These are phyloP conservation scores for Catharus fuscescens DNA, from an alignment of 2,113 vertebrate genomes.

Conservation along the genomic window DNA sequence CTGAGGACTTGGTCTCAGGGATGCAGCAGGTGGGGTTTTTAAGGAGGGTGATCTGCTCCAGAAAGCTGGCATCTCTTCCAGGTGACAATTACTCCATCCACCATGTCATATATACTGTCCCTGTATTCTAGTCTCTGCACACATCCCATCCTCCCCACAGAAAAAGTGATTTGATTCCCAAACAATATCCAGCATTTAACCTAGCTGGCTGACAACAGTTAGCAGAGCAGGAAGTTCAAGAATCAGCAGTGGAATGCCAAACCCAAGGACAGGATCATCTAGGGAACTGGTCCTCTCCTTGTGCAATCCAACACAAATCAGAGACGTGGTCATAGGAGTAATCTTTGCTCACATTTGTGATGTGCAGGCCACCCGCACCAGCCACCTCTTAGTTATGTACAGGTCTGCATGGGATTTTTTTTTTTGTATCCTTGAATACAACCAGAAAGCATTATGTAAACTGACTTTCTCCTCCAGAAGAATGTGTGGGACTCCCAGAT, in stretches of 20 bases:
- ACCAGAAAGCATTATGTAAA: background rate
- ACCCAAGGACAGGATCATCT: background rate
- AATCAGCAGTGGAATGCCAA: background rate
- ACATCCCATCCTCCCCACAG: background rate
- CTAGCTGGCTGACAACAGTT: background rate
- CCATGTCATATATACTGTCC: background rate
- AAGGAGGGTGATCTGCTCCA: background rate
- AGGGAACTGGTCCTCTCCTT: background rate
- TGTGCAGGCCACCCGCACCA: background rate
- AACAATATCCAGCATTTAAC: background rate
- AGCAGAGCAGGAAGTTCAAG: background rate
- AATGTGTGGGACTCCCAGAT: rapidly evolving
- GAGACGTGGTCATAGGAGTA: background rate
- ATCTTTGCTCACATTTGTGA: background rate
- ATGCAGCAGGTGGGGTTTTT: background rate
- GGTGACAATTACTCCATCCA: background rate
- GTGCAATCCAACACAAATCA: background rate
- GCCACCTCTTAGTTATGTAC: background rate
- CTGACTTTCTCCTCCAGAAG: background rate
- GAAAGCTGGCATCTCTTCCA: background rate
- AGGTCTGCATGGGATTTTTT: background rate
- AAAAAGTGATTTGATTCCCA: background rate
- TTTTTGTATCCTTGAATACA: background rate
- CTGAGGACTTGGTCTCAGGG: background rate
- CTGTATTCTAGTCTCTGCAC: background rate